Evolutionary conservation across 1,140 invertebrate genomes (phyloP).

Genomic region (Eubasilissa regina): DNA sequence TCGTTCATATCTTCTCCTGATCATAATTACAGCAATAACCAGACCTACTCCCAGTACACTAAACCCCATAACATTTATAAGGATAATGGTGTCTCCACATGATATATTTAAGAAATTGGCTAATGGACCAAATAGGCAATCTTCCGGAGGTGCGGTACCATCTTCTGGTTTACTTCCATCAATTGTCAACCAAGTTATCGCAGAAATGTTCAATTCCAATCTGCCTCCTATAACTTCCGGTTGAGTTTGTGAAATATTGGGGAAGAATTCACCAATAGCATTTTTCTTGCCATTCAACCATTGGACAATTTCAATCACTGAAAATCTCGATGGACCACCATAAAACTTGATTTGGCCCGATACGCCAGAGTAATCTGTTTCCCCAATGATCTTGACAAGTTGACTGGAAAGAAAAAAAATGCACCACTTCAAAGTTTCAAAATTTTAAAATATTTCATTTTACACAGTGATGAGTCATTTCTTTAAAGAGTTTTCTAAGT

Average conservation of each 20-base stretch:
- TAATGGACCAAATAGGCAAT: conserved; percentile 78
- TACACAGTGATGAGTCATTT: neutral
- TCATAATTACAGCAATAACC: conserved; percentile 76
- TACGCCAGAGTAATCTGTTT: conserved; percentile 83
- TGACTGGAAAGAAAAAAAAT: conserved; percentile 64
- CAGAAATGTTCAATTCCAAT: conserved; percentile 72
- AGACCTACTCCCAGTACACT: conserved; percentile 75
- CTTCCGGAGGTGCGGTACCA: conserved; percentile 74
- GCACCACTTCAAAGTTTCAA: neutral
- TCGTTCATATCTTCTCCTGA: conserved; percentile 83
- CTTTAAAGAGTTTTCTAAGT: too few relatives aligned
- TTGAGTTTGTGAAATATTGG: conserved; percentile 68
- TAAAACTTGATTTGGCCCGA: conserved; percentile 83
- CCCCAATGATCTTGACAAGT: conserved; percentile 72
- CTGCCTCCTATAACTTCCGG: conserved; percentile 68
- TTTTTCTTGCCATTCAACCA: conserved; percentile 74
- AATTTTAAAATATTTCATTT: neutral
- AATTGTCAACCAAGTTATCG: conserved; percentile 78
- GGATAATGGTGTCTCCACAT: conserved; percentile 82
- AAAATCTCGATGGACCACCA: conserved; percentile 79
- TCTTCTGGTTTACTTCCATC: conserved; percentile 77
- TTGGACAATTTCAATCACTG: conserved; percentile 81
- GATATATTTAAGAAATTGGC: conserved; percentile 77
- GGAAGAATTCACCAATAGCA: conserved; percentile 78
- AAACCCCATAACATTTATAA: conserved; percentile 81